Evolutionary conservation across 1,140 invertebrate species (phyloP), one percentile per base, ranked within the genome.

Genomic region (Branchinecta lynchi): DNA sequence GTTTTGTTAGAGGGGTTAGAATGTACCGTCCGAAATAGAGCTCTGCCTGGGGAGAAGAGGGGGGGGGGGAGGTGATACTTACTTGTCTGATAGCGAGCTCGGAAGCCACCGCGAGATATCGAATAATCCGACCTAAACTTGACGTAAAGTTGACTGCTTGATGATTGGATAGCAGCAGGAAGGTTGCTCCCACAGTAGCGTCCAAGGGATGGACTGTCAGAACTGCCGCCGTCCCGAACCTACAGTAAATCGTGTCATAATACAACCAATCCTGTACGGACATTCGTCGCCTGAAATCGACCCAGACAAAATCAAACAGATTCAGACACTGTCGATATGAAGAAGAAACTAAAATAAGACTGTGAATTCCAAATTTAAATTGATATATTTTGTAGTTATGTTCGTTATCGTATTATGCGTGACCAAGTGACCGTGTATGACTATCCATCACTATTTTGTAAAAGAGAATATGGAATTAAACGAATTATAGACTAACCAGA

Each of bases 211-310:
- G 81, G 84, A 9, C 86, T 83, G 45, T 84, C 78, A 0, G 75
- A 76, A 43, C 79, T 80, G 7, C 80, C 76, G 7, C 92, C 92
- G 76, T 92, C 85, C 71, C 85, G 86, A 65, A 93, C 78, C 84
- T 88, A 75, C 46, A 80, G 77, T 17, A 45, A 12, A 66, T 20
- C 69, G 8, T 44, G 45, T 21, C 69, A 2, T 44, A 67, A n/a
- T 7, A 32, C 2, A 32, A 32, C 32, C 32, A 32, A 32, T 3
- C 32, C 32, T 5, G 32, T 32, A 32, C 32, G 32, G 32, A 32
- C 1, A 32, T 32, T 32, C 5, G 2, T 5, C 32, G 32, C 32
- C 32, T 32, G 32, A 32, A 32, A 32, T 32, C 32, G 32, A 32
- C 32, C 32, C 5, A 32, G 32, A 32, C 32, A 32, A 32, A 21